These are phyloP conservation scores for Trachelipus rathkii DNA, from an alignment of 1,140 invertebrate genomes.

Conservation along the genomic window DNA sequence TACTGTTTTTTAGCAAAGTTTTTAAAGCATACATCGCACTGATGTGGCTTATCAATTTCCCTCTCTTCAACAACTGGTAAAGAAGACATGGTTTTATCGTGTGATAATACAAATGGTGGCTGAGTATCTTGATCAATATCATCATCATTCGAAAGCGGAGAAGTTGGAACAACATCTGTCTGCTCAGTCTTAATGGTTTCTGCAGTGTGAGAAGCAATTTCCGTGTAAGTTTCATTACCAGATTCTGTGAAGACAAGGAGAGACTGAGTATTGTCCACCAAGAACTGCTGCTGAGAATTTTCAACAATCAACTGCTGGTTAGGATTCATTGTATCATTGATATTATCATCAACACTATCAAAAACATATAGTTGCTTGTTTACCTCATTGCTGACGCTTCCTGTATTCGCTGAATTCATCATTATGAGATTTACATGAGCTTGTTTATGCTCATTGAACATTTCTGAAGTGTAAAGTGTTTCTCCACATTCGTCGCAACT, in stretches of 20 bases:
- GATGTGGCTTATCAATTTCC: conserved; percentile 52
- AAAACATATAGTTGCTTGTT: conserved; percentile 37
- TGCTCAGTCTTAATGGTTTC: not conserved
- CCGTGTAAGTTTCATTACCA: conserved; percentile 31
- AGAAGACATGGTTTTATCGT: not conserved
- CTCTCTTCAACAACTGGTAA: not conserved
- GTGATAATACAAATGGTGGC: not conserved
- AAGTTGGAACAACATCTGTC: not conserved
- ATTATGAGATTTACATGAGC: conserved; percentile 43
- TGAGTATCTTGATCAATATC: not conserved
- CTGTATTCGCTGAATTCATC: conserved; percentile 37
- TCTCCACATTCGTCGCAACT: conserved; percentile 35
- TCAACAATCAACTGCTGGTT: conserved; percentile 36
- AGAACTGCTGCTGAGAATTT: conserved; percentile 35
- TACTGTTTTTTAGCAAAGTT: conserved; percentile 66
- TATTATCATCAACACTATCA: conserved; percentile 30
- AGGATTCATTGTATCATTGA: conserved; percentile 32
- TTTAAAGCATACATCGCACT: conserved; percentile 62
- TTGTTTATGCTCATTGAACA: conserved; percentile 36
- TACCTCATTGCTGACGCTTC: conserved; percentile 25
- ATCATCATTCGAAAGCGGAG: not conserved
- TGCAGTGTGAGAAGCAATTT: conserved; percentile 17
- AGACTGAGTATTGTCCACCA: conserved; percentile 33
- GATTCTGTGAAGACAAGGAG: conserved; percentile 36
- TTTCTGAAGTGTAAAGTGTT: conserved; percentile 28